Evolutionary conservation across 2,797 vertebrate genomes (phyloP).

Genomic region (Clarias fuscus): DNA sequence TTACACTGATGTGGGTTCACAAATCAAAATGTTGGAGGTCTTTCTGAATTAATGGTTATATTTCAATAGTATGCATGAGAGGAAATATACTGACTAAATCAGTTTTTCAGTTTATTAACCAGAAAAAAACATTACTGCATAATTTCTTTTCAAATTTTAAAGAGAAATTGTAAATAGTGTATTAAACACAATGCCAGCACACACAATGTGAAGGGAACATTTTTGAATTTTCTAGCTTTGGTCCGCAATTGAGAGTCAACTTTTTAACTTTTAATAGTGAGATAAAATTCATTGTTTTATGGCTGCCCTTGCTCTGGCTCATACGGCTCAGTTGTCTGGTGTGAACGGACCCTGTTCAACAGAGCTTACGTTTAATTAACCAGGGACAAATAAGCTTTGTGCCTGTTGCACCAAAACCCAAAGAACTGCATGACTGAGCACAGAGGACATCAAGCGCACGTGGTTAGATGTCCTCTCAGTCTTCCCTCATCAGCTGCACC

Average conservation of each 20-base stretch:
- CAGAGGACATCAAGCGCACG: slow-evolving; percentile 42
- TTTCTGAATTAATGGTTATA: neutral
- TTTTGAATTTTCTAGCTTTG: neutral
- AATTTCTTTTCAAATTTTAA: neutral
- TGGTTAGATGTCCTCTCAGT: slow-evolving; percentile 29
- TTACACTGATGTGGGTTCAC: no score
- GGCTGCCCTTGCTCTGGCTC: neutral
- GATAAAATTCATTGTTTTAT: neutral
- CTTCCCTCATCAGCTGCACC: slow-evolving; percentile 45
- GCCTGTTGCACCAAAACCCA: slow-evolving; percentile 57
- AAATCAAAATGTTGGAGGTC: neutral
- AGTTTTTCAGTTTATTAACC: neutral
- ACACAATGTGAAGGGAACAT: neutral
- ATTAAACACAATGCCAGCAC: no score
- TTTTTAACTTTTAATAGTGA: neutral
- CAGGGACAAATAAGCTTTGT: slow-evolving; percentile 75
- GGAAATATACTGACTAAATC: neutral
- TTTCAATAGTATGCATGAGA: neutral
- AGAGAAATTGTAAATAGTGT: neutral
- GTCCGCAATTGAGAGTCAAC: neutral
- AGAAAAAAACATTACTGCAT: no score
- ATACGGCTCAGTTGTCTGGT: slow-evolving; percentile 41
- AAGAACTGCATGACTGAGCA: slow-evolving; percentile 60
- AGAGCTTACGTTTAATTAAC: slow-evolving; percentile 70
- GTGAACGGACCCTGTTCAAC: slow-evolving; percentile 63